phyloP scores from a whole-genome alignment of 2,113 vertebrate species.

The Nettapus auritus region DNA sequence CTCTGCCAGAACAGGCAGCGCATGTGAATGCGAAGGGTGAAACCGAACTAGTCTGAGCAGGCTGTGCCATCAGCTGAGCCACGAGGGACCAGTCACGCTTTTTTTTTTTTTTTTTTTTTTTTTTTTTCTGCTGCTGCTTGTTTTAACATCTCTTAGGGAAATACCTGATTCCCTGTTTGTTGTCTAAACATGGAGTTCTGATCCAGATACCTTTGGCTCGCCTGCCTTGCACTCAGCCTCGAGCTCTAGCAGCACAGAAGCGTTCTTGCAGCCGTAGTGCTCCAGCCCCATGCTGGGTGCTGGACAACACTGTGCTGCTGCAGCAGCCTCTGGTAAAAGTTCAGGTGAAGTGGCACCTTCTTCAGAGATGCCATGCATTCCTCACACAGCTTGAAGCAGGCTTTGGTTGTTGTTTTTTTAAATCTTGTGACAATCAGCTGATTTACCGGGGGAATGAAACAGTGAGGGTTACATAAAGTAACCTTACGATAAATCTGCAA shows the following conservation, averaged over 20 bases:
- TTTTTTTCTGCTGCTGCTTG: neutral
- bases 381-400: neutral
- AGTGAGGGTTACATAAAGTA: neutral
- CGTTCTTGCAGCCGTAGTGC: neutral
- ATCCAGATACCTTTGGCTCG: neutral
- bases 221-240: neutral
- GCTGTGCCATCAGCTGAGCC: neutral
- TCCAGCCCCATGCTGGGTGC: neutral
- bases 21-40: neutral
- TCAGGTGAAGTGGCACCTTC: neutral
- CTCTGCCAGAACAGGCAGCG: neutral
- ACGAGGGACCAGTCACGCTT: constrained; percentile 6
- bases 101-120: neutral
- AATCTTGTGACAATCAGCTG: constrained; percentile 25
- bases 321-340: neutral
- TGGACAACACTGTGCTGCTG: neutral
- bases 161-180: neutral
- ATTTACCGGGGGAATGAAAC: neutral
- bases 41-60: neutral
- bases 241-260: neutral
- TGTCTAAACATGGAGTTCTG: neutral
- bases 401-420: neutral
- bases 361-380: neutral
- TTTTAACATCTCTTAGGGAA: constrained; percentile 23
- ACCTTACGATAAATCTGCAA: neutral